Conservation (phyloP, 2,113 vertebrate species). For the Desmodus rotundus region DNA sequence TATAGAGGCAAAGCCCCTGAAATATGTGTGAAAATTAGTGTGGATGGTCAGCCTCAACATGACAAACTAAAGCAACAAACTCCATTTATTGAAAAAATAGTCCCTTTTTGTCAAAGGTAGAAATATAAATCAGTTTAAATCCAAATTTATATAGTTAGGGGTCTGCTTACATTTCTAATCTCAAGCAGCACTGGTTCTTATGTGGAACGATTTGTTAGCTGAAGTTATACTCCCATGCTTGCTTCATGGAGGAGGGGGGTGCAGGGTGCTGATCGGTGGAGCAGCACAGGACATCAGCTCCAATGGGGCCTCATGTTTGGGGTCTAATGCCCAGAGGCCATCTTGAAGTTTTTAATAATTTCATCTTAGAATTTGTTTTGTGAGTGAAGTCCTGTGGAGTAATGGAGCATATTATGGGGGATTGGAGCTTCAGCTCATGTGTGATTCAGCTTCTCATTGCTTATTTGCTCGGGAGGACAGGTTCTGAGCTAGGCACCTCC, state of each 20-base stretch:
- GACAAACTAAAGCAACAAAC: background rate
- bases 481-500: background rate
- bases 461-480: accelerated
- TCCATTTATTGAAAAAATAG: background rate
- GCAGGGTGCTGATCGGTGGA: background rate
- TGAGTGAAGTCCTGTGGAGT: background rate
- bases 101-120: background rate
- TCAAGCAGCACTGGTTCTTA: background rate
- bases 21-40: background rate
- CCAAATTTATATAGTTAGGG: background rate
- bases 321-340: background rate
- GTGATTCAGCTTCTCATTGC: background rate
- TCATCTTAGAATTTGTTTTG: background rate
- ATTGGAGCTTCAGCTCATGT: accelerated
- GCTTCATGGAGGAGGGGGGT: background rate
- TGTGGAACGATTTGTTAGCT: background rate
- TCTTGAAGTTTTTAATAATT: background rate
- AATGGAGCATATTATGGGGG: accelerated
- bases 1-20: background rate
- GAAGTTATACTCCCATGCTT: background rate
- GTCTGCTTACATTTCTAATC: background rate
- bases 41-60: background rate
- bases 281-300: background rate
- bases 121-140: background rate
- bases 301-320: accelerated